Base-by-base conservation (phyloP, 30 jellyfish, hydroid and myxozoan species). In the Pelagia noctiluca region DNA sequence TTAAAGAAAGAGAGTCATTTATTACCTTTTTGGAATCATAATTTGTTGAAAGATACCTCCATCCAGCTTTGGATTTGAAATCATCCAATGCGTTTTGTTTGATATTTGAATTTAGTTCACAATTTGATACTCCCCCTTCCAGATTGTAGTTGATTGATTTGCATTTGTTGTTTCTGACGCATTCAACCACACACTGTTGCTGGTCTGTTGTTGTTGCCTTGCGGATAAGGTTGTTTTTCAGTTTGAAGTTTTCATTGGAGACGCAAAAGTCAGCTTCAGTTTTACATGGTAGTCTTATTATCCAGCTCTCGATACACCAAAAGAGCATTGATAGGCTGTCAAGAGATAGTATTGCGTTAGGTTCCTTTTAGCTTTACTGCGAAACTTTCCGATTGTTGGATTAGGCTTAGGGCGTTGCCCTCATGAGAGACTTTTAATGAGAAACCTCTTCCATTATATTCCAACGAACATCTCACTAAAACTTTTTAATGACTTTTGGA, bases 281-380 rank as follows among this genome's bases (percentile, higher is more conserved):
- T 28, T 35, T 1, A 35, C 85, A 73, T 46, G 85, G 21, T 22
- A 46, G 22, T 0, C 85, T 50, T 24, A 73, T 22, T 30, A 73
- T 73, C 85, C 85, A 73, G 35, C 85, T 47, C 16, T 73, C 85
- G 30, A 48, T 49, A n/a, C n/a, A n/a, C n/a, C n/a, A n/a, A n/a
- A n/a, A n/a, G n/a, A n/a, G n/a, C n/a, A n/a, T n/a, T n/a, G n/a
- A n/a, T n/a, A n/a, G n/a, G n/a, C n/a, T n/a, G n/a, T n/a, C n/a
- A n/a, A n/a, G n/a, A n/a, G n/a, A n/a, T n/a, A n/a, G n/a, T n/a
- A n/a, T n/a, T n/a, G n/a, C n/a, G n/a, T n/a, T n/a, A n/a, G n/a
- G n/a, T n/a, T n/a, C n/a, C n/a, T n/a, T n/a, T n/a, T n/a, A n/a
- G n/a, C n/a, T n/a, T n/a, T n/a, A n/a, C n/a, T n/a, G n/a, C n/a